Evolutionary conservation across 2,888 invertebrate genomes (phyloP).

Genomic region (Carterocephalus palaemon): DNA sequence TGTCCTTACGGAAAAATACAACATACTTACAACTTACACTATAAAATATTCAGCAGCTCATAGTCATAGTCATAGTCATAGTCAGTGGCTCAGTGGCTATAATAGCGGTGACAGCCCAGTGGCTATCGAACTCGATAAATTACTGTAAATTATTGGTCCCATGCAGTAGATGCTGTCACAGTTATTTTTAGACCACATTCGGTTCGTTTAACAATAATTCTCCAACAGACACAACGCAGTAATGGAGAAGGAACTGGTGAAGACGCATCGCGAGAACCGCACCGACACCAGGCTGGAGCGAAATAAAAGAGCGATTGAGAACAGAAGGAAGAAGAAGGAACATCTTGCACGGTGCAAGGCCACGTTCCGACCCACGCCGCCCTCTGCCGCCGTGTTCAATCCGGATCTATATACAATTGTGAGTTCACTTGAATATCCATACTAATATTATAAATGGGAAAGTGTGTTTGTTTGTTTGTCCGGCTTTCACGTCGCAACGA

Average conservation of each 20-base stretch:
- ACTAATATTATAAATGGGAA: no score
- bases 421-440: not conserved
- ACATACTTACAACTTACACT: no score
- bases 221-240: conserved; percentile 84
- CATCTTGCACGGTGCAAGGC: conserved; percentile 65
- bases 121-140: no score
- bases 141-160: no score
- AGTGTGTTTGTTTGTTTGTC: no score
- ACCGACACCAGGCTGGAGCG: conserved; percentile 51
- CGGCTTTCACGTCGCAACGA: no score
- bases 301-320: conserved; percentile 44
- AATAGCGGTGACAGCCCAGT: no score
- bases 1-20: no score
- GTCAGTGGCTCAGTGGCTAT: no score
- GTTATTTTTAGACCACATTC: not conserved
- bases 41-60: no score
- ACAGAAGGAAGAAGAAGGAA: conserved; percentile 67
- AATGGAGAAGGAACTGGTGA: conserved; percentile 89
- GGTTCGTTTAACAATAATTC: conserved; percentile 4
- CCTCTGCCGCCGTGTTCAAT: conserved; percentile 25
- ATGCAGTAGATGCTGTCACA: no score
- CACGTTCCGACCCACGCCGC: conserved; percentile 53
- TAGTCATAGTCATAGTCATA: no score
- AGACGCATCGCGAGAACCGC: conserved; percentile 82
- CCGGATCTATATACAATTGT: conserved; percentile 33